Evolutionary conservation across 35 echinoderm and acorn worm genomes (phyloP).

Genomic region (Diadema setosum): DNA sequence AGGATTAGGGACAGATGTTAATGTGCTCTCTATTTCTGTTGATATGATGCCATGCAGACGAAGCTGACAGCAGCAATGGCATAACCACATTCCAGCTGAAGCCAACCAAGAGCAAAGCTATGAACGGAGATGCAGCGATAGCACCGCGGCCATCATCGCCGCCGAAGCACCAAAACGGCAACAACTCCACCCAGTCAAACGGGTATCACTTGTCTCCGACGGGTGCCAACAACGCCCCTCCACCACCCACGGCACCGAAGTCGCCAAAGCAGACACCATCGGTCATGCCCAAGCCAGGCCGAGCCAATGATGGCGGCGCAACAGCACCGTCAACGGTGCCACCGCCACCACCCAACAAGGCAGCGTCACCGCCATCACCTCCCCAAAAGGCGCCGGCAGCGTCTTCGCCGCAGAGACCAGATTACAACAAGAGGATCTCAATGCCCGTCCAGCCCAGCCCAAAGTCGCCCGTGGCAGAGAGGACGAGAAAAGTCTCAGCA

Average conservation of each 20-base stretch:
- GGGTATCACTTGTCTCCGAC: background rate
- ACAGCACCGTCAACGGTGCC: background rate
- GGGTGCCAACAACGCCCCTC: background rate
- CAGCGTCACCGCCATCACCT: background rate
- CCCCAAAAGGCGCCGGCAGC: background rate
- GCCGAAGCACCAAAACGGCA: background rate
- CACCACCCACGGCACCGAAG: background rate
- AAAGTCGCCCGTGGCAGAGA: background rate
- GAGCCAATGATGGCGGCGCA: background rate
- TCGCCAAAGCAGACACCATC: background rate
- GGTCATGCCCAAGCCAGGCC: slow-evolving; percentile 1
- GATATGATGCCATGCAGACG: no score
- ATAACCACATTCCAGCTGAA: background rate
- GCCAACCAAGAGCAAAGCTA: background rate
- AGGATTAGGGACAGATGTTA: no score
- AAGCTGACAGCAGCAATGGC: background rate
- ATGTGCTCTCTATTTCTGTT: no score
- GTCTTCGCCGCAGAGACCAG: background rate
- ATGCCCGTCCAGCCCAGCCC: background rate
- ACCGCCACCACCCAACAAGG: background rate
- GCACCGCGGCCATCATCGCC: background rate
- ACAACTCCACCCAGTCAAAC: background rate
- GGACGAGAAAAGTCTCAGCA: background rate
- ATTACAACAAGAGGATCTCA: slow-evolving; percentile 6
- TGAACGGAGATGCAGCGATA: background rate